phyloP scores from a whole-genome alignment of 2,797 vertebrate species.

The Sebastes steindachneri region DNA sequence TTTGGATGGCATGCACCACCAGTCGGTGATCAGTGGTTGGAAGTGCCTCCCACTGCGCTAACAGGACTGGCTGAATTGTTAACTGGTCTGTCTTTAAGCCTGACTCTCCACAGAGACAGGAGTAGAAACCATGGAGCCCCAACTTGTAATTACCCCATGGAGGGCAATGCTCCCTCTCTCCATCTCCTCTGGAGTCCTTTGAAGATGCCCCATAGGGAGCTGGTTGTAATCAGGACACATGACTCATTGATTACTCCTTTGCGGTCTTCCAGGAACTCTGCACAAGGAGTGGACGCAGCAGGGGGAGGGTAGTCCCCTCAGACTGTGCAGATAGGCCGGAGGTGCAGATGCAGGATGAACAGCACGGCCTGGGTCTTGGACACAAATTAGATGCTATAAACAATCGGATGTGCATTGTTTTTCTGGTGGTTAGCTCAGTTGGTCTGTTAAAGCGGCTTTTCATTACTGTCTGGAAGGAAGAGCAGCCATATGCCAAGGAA shows the following conservation, averaged over 20 bases:
- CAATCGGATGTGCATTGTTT: constrained; percentile 48
- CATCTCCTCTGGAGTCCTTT: constrained; percentile 71
- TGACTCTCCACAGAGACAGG: constrained; percentile 59
- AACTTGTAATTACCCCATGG: constrained; percentile 79
- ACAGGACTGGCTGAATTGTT: constrained; percentile 74
- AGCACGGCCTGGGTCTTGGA: constrained; percentile 21
- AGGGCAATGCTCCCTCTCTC: constrained; percentile 68
- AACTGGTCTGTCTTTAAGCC: constrained; percentile 78
- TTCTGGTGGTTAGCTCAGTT: constrained; percentile 16
- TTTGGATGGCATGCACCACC: constrained; percentile 46
- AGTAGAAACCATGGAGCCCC: constrained; percentile 68
- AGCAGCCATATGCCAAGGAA: constrained; percentile 14
- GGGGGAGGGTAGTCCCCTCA: constrained; percentile 51
- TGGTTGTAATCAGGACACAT: constrained; percentile 77
- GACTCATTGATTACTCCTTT: constrained; percentile 79
- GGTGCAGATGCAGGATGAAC: constrained; percentile 33
- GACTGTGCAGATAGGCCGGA: constrained; percentile 28
- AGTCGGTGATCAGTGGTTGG: constrained; percentile 61
- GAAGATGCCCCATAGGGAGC: constrained; percentile 77
- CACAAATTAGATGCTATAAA: constrained; percentile 61
- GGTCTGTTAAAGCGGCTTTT: constrained; percentile 42
- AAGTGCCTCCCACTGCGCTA: constrained; percentile 67
- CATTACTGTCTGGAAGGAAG: constrained; percentile 44
- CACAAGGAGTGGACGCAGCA: constrained; percentile 57
- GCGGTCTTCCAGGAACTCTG: constrained; percentile 71